These are phyloP conservation scores for Hetaerina titia DNA, from an alignment of 2,888 invertebrate genomes.

Conservation along the genomic window DNA sequence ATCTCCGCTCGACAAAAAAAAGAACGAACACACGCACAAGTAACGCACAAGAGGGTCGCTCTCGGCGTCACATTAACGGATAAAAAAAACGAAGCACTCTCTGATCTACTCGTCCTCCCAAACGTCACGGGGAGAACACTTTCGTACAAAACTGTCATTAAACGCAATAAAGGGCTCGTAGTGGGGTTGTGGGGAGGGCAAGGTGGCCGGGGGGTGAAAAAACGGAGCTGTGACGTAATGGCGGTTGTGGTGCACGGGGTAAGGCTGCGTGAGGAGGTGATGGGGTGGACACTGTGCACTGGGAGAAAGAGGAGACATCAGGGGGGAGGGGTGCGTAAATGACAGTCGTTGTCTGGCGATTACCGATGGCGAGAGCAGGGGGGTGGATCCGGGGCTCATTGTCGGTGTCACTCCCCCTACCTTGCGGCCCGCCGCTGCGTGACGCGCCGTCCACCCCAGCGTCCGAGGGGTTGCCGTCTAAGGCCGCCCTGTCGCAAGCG, in stretches of 20 bases:
- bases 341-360: neutral
- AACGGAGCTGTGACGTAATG: neutral
- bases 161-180: conserved; percentile 7
- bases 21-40: neutral
- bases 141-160: neutral
- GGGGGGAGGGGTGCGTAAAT: neutral
- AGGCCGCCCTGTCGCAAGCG: neutral
- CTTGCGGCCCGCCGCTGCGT: neutral
- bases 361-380: neutral
- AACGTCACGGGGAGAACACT: neutral
- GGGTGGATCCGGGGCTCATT: neutral
- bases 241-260: neutral
- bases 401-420: neutral
- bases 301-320: neutral
- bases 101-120: neutral
- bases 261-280: neutral
- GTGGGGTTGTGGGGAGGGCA: neutral
- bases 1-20: neutral
- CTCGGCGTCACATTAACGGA: neutral
- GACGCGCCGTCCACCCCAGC: neutral
- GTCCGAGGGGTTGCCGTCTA: neutral
- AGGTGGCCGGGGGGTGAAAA: neutral
- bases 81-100: neutral
- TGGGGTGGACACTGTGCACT: neutral
- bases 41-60: neutral